Evolutionary conservation across 30 jellyfish, hydroid and myxozoan species (phyloP).

Genomic region (Nemopilema nomurai): DNA sequence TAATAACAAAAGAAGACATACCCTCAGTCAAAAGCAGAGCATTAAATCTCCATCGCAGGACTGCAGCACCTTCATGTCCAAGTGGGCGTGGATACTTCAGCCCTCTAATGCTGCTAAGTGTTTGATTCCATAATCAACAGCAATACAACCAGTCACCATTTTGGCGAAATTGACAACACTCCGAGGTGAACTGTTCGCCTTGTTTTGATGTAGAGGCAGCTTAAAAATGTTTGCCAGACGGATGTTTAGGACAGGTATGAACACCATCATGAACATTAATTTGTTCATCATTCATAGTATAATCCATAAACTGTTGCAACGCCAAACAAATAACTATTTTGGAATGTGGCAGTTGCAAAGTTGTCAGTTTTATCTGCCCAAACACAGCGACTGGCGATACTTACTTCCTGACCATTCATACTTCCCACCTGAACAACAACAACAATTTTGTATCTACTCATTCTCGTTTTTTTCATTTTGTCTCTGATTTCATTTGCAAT

Average conservation of each 20-base stretch:
- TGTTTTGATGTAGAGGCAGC: background rate
- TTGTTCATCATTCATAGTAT: slow-evolving; percentile 66
- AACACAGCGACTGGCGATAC: slow-evolving; percentile 77
- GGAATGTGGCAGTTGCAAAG: slow-evolving; percentile 63
- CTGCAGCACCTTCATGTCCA: too few species aligned
- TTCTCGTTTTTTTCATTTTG: slow-evolving; percentile 28
- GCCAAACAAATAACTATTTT: slow-evolving; percentile 46
- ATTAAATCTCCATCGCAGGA: too few species aligned
- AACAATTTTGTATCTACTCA: slow-evolving; percentile 57
- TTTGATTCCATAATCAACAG: too few species aligned
- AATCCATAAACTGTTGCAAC: slow-evolving; percentile 61
- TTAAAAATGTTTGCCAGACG: background rate
- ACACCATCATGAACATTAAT: too few species aligned
- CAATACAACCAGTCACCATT: too few species aligned
- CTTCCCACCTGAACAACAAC: slow-evolving; percentile 65
- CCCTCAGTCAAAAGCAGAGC: background rate
- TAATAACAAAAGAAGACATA: background rate
- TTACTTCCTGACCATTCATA: slow-evolving; percentile 52
- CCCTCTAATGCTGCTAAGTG: too few species aligned
- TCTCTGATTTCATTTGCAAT: slow-evolving; percentile 57
- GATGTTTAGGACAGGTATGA: background rate
- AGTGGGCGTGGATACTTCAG: too few species aligned
- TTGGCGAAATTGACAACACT: background rate
- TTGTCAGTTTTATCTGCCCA: slow-evolving; percentile 82
- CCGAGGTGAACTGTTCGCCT: background rate